Evolutionary conservation across 2,797 vertebrate species (phyloP).

Genomic region (Eulemur coronatus): DNA sequence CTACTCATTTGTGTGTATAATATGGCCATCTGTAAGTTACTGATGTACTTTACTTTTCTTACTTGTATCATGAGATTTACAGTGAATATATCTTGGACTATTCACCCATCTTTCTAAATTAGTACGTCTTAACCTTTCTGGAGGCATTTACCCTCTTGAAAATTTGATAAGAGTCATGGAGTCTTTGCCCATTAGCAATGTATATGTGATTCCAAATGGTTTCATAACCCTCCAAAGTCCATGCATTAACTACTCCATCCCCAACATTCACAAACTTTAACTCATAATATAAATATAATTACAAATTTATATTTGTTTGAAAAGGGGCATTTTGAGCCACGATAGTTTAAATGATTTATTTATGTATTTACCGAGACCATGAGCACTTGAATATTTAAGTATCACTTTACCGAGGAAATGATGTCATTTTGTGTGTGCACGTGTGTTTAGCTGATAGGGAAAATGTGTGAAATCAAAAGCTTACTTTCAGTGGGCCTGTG

Average conservation of each 20-base stretch:
- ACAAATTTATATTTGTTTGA: conserved; percentile 1
- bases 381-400: not conserved
- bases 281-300: not conserved
- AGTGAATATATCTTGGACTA: not conserved
- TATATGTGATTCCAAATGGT: not conserved
- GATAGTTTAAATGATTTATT: not conserved
- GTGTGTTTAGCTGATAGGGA: not conserved
- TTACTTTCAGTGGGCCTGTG: not conserved
- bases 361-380: not conserved
- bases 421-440: not conserved
- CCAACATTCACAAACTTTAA: not conserved
- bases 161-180: not conserved
- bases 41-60: not conserved
- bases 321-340: not conserved
- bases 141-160: not conserved
- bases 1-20: not conserved
- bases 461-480: not conserved
- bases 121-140: not conserved
- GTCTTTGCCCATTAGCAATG: not conserved
- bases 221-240: not conserved
- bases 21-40: not conserved
- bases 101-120: not conserved
- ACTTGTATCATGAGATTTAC: not conserved
- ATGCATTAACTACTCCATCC: not conserved
- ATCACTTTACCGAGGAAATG: not conserved